phyloP scores from a whole-genome alignment of 2,797 vertebrate species.

The Mormyrus proboscirostris region DNA sequence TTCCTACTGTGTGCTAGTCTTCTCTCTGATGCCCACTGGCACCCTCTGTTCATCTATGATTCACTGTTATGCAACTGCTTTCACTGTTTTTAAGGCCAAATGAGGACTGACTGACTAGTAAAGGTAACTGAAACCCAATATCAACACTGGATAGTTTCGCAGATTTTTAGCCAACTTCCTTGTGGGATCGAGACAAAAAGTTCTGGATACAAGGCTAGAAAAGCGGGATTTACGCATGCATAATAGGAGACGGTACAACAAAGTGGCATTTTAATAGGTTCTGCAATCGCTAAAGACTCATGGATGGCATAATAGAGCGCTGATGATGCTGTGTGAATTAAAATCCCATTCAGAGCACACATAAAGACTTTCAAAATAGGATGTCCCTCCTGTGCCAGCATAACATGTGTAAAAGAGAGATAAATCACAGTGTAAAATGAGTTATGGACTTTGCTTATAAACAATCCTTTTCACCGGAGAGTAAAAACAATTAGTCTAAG shows the following conservation, averaged over 20 bases:
- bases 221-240: not conserved
- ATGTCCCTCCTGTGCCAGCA: not conserved
- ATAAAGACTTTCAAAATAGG: not conserved
- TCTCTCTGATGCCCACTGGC: conserved; percentile 20
- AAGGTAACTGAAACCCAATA: not conserved
- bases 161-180: conserved; percentile 12
- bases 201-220: not conserved
- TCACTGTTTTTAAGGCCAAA: conserved; percentile 5
- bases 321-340: not conserved
- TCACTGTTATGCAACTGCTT: conserved; percentile 25
- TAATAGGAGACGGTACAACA: not conserved
- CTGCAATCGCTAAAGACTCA: not conserved
- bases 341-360: not conserved
- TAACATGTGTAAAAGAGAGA: not conserved
- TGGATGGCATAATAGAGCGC: not conserved
- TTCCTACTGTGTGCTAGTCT: conserved; percentile 32
- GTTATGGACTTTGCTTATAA: not conserved
- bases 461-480: not conserved
- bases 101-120: not conserved
- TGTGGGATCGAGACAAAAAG: not conserved
- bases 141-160: not conserved
- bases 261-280: not conserved
- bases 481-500: not conserved
- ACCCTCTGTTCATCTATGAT: conserved; percentile 34
- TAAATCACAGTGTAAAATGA: not conserved